Conservation (phyloP, 1,140 invertebrate genomes). For the Habropoda laboriosa region DNA sequence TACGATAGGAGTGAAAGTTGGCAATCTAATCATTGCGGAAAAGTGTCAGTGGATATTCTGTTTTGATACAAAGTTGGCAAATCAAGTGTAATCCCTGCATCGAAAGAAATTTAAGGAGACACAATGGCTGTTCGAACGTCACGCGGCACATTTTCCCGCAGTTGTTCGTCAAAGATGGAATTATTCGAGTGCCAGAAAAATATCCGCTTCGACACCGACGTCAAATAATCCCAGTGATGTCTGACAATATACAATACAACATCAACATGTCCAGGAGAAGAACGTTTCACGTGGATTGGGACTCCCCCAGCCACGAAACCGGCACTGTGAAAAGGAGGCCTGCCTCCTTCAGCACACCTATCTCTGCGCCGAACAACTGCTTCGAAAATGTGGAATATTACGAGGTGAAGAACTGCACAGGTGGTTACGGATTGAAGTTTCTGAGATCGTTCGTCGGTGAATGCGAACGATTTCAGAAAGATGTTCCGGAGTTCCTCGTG, state of each 20-base stretch:
- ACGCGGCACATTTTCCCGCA: background rate
- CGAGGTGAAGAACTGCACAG: conserved; percentile 56
- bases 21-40: too few species aligned
- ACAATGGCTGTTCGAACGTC: background rate
- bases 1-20: too few species aligned
- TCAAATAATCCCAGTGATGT: conserved; percentile 40
- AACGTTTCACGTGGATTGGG: conserved; percentile 84
- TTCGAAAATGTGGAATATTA: conserved; percentile 70
- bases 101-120: too few species aligned
- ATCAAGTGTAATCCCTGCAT: too few species aligned
- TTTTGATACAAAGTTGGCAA: too few species aligned
- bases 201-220: conserved; percentile 60
- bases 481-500: background rate
- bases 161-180: background rate
- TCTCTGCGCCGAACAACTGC: conserved; percentile 38
- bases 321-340: conserved; percentile 85
- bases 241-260: background rate
- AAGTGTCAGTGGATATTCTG: too few species aligned
- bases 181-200: conserved; percentile 39
- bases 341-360: conserved; percentile 74
- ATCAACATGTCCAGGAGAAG: conserved; percentile 61
- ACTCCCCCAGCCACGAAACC: conserved; percentile 86
- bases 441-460: conserved; percentile 49
- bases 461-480: background rate
- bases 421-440: conserved; percentile 58